Conservation (phyloP, 2,113 vertebrate species). For the Columba livia region DNA sequence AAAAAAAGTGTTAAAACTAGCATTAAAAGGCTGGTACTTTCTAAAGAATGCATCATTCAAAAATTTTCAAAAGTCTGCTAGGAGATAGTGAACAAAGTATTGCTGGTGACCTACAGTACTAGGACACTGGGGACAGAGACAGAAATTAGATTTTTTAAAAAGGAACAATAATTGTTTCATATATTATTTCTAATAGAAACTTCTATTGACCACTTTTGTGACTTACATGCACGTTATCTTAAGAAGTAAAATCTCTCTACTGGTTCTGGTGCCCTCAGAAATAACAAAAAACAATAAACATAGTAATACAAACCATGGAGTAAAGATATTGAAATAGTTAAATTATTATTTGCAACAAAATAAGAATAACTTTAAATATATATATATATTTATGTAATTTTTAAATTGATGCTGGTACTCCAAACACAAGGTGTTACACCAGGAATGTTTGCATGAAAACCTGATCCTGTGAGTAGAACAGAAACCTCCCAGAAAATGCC, state of each 20-base stretch:
- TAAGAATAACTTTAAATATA: not conserved
- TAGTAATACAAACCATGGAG: not conserved
- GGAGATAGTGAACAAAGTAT: not conserved
- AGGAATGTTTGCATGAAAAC: not conserved
- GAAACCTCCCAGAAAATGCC: not conserved
- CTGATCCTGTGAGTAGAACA: not conserved
- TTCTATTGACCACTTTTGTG: not conserved
- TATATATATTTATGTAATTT: not conserved
- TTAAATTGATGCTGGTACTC: not conserved
- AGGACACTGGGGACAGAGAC: not conserved
- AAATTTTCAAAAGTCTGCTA: not conserved
- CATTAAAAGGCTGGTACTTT: not conserved
- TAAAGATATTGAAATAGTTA: not conserved
- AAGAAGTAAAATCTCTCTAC: not conserved
- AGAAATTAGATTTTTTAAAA: not conserved
- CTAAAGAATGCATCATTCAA: not conserved
- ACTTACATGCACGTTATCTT: not conserved
- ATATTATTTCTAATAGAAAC: not conserved
- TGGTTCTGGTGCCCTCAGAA: not conserved
- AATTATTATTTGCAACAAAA: not conserved
- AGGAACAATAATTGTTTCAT: not conserved
- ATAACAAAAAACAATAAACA: not conserved
- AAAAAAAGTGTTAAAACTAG: not conserved
- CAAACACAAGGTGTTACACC: not conserved
- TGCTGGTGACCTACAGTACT: not conserved